Base-by-base conservation (phyloP, 2,888 invertebrate species). In the Notodonta dromedarius region DNA sequence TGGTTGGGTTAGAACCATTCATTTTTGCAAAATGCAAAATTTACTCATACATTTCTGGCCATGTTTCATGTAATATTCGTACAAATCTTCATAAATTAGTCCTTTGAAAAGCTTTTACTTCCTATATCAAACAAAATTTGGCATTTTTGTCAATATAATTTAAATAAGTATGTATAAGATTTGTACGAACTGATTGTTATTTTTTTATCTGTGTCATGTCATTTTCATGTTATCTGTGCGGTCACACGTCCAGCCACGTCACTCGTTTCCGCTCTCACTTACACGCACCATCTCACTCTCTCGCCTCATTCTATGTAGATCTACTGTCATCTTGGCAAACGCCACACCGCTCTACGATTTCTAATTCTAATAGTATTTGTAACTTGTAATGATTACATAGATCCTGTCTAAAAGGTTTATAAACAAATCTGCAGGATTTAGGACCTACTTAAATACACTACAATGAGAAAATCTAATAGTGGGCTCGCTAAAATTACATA, bases 211-310 rank as follows among this genome's bases (percentile, higher is more conserved):
- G 72, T 82, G 63, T 74, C 73, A 75, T 75, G 59, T 75, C 72
- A 83, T 86, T 80, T 35, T 81, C 85, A 87, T 87, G 71, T 85
- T 84, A 77, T 86, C 79, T 86, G 83, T 87, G 54, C 79, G 85
- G 85, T 75, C 89, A 87, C 89, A 84, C 82, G 87, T 81, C 79
- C 84, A 88, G 88, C 86, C 87, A 88, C 87, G 90, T 88, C 91
- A 91, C 89, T 84, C 88, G 88, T 92, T 91, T 92, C 90, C 90
- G 89, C 90, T 92, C 90, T 88, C 92, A 89, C 89, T 90, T 88
- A 87, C 91, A 85, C 90, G 90, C 93, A 91, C 91, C 88, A 88
- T 90, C 86, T 91, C 92, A 91, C 90, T 89, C 86, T 89, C 77
- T 89, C 88, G 89, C 89, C 88, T 90, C 92, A 92, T 91, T 82